phyloP scores from a whole-genome alignment of 2,797 vertebrate genomes.

The Coracias cyanogaster region DNA sequence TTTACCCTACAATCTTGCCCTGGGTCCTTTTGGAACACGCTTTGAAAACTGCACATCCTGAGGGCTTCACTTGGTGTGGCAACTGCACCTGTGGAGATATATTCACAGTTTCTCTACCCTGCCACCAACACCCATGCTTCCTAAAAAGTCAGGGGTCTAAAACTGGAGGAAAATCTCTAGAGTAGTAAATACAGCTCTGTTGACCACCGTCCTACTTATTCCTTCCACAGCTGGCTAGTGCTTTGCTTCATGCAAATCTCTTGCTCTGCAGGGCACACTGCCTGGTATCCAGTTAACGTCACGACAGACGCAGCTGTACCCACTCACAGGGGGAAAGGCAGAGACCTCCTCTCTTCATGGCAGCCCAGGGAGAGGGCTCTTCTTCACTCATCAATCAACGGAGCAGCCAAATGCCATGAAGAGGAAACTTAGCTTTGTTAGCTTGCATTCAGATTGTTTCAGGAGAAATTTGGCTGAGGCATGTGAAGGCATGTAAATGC shows the following conservation, averaged over 20 bases:
- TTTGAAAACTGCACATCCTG: neutral
- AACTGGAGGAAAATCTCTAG: neutral
- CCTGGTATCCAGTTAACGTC: neutral
- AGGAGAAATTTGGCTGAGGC: neutral
- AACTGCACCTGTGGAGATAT: neutral
- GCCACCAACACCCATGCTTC: neutral
- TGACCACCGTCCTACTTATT: neutral
- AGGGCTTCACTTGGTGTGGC: neutral
- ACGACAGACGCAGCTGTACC: neutral
- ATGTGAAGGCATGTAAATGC: neutral
- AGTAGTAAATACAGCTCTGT: neutral
- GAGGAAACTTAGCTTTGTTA: neutral
- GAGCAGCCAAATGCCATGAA: neutral
- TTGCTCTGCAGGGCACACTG: neutral
- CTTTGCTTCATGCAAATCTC: neutral
- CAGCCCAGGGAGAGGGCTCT: neutral
- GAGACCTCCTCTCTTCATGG: neutral
- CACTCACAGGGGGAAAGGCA: neutral
- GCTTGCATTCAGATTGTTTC: neutral
- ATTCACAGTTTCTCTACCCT: neutral
- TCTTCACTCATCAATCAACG: neutral
- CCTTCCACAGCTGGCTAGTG: neutral
- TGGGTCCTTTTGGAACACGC: neutral
- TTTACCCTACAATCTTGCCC: neutral
- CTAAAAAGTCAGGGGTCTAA: neutral